Base-by-base conservation (phyloP, 2,797 vertebrate species). In the Danio albolineatus region DNA sequence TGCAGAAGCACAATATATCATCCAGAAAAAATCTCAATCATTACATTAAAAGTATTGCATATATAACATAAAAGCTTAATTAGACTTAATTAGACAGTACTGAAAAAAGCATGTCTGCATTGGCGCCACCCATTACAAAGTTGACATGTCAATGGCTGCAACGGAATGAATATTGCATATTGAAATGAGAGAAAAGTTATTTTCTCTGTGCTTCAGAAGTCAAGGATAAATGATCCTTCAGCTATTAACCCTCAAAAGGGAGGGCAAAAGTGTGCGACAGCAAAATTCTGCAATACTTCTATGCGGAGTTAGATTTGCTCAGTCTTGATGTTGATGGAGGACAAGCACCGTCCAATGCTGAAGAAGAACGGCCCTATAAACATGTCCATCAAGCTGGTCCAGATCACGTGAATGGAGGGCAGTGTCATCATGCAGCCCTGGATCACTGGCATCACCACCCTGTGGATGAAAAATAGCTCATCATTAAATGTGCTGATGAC, bases 371-470 rank as follows among this genome's bases (percentile, higher is more conserved):
- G 97, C 0, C 87, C 85, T 0, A 98, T 0, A 0, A 97, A 90
- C 82, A 87, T 87, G 83, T 96, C 94, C 6, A 88, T 95, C 90
- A 96, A 78, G 59, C 90, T 96, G 85, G 89, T 95, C 97, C 98
- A 99, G 73, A 98, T 81, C 36, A 92, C 88, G 85, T 94, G 92
- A 73, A 95, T 60, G 0, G 96, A 94, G 1, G 97, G 96, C 54
- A 97, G 64, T 4, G 94, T 87, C 94, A 97, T 94, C 73, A 98
- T 82, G 84, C 92, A 93, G 81, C 94, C 94, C 83, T 93, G 96
- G 86, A 96, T 90, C 65, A 93, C 87, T 13, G 98, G 98, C 93
- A 96, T 93, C 90, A 97, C 87, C 88, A 98, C 65, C 98, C 97
- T 98, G 89, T 5, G 21, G 21, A 71, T 13, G 38, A 60, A 19